Evolutionary conservation across 2,888 invertebrate genomes (phyloP).

Genomic region (Troglohyphantes excavatus): DNA sequence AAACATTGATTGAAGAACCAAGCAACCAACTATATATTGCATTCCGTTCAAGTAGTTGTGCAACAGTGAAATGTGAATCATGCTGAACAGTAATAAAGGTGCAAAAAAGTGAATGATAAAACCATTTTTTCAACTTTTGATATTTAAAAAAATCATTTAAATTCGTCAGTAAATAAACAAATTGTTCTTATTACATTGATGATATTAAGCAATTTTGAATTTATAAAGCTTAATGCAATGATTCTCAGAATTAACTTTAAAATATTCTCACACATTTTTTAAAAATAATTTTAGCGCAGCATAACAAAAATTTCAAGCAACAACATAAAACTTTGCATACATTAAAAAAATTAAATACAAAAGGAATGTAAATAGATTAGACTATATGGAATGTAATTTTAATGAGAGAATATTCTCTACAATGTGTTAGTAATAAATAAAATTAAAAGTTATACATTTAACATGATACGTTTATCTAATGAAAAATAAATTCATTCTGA

Average conservation of each 20-base stretch:
- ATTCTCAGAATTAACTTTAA: background rate
- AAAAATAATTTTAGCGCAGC: background rate
- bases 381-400: slow-evolving; percentile 53
- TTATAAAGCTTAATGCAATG: background rate
- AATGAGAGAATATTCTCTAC: slow-evolving; percentile 14
- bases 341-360: slow-evolving; percentile 69
- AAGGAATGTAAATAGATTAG: slow-evolving; percentile 62
- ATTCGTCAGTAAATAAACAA: background rate
- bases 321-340: slow-evolving; percentile 47
- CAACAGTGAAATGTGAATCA: background rate
- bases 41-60: background rate
- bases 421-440: slow-evolving; percentile 28
- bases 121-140: background rate
- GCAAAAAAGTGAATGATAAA: background rate
- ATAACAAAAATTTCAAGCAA: slow-evolving; percentile 19
- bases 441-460: slow-evolving; percentile 8
- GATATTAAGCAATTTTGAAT: too few relatives aligned
- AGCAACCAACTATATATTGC: background rate
- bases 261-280: background rate
- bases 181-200: too few relatives aligned
- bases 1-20: slow-evolving; percentile 38
- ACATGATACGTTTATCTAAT: too few relatives aligned
- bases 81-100: background rate
- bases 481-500: too few relatives aligned
- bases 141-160: background rate